Evolutionary conservation across 2,797 vertebrate genomes (phyloP).

Genomic region (Vultur gryphus): DNA sequence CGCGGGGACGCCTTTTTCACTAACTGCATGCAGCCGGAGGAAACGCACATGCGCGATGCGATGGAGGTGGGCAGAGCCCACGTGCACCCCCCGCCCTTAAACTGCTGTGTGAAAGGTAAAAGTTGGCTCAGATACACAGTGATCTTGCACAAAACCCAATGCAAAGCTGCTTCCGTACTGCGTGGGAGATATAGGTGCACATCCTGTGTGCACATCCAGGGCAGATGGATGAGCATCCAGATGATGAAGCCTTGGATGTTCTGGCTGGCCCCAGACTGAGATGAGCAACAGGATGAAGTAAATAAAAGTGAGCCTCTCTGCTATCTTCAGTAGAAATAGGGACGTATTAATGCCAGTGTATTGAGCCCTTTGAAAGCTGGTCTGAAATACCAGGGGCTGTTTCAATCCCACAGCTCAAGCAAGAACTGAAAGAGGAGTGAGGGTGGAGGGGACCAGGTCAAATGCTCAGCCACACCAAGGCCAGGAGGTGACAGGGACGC

Average conservation of each 20-base stretch:
- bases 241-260: background rate
- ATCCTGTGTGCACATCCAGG: background rate
- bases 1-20: background rate
- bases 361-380: background rate
- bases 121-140: too few species aligned
- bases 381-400: background rate
- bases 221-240: background rate
- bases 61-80: background rate
- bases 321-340: background rate
- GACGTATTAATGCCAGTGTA: background rate
- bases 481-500: background rate
- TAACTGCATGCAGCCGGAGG: background rate
- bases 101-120: background rate
- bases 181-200: accelerated
- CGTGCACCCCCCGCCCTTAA: accelerated
- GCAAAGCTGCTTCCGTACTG: background rate
- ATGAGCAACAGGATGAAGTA: background rate
- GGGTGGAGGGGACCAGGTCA: accelerated
- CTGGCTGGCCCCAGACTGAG: background rate
- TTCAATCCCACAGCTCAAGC: background rate
- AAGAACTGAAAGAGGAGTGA: background rate
- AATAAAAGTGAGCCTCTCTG: background rate
- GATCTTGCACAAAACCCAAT: background rate
- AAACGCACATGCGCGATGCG: accelerated
- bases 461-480: background rate